A percentile compares a stretch with the other conserved stretches of the same genome.
phyloP scores from a whole-genome alignment of 1,140 invertebrate genomes.

The Carcinoscorpius rotundicauda region DNA sequence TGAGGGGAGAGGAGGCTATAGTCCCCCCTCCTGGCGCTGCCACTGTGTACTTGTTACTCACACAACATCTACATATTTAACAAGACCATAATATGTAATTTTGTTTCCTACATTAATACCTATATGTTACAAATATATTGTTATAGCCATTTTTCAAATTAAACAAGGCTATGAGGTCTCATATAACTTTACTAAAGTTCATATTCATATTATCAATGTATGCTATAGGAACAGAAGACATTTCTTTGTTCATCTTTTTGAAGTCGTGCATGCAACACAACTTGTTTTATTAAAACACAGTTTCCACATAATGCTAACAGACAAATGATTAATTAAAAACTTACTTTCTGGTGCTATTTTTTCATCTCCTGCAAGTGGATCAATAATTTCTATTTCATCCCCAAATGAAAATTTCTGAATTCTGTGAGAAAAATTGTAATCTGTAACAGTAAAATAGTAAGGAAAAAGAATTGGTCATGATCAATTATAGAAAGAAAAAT shows the following conservation, averaged over 20 bases:
- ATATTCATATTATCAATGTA: not conserved
- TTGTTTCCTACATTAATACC: no score
- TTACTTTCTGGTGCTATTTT: conserved; percentile 54
- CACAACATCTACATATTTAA: no score
- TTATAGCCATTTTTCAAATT: no score
- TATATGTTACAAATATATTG: no score
- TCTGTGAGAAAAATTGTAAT: conserved; percentile 87
- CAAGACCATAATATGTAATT: no score
- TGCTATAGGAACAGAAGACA: not conserved
- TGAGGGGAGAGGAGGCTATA: no score
- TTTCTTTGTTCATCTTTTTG: not conserved
- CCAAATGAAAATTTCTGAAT: conserved; percentile 90
- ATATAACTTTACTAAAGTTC: no score
- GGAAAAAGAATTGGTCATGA: not conserved
- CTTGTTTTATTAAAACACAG: conserved; percentile 5
- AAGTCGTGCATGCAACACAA: not conserved
- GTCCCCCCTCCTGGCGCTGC: no score
- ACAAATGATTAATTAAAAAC: conserved; percentile 23
- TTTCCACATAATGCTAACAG: no score
- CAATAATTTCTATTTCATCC: conserved; percentile 64
- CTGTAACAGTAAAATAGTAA: conserved; percentile 28
- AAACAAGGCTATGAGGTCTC: no score
- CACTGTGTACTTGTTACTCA: no score
- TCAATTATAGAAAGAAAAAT: not conserved
- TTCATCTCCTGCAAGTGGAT: conserved; percentile 88